Evolutionary conservation across 2,113 vertebrate species (phyloP).

Genomic region (Ramphastos sulfuratus): DNA sequence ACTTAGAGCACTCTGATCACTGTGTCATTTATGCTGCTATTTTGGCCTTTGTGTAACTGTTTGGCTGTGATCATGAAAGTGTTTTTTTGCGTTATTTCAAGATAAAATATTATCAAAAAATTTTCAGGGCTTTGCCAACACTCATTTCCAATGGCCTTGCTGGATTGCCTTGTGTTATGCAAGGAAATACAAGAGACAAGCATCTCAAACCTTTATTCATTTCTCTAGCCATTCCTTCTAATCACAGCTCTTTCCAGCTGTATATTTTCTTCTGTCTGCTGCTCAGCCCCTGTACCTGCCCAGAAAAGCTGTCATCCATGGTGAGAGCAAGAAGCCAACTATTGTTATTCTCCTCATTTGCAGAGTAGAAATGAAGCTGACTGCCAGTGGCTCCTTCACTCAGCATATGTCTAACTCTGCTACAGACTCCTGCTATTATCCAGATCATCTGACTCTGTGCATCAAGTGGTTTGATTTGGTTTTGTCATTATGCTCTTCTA

Average conservation of each 20-base stretch:
- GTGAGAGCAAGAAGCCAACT: background rate
- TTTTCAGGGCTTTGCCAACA: background rate
- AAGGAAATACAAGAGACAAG: background rate
- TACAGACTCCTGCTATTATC: background rate
- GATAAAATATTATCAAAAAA: background rate
- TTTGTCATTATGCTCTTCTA: slow-evolving; percentile 14
- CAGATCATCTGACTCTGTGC: background rate
- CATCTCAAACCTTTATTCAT: background rate
- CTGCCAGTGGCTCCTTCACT: background rate
- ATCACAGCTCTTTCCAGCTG: background rate
- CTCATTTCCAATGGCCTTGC: background rate
- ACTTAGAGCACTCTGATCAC: background rate
- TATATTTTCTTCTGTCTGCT: background rate
- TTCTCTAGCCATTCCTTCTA: background rate
- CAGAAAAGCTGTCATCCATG: background rate
- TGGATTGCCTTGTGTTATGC: background rate
- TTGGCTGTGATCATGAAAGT: background rate
- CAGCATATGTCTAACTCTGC: background rate
- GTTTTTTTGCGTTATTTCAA: background rate
- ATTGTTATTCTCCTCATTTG: background rate
- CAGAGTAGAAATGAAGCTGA: background rate
- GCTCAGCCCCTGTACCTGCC: background rate
- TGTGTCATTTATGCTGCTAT: background rate
- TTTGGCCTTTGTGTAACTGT: background rate
- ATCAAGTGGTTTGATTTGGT: slow-evolving; percentile 25